Evolutionary conservation across 2,888 invertebrate species (phyloP).

Genomic region (Pyralis farinalis): DNA sequence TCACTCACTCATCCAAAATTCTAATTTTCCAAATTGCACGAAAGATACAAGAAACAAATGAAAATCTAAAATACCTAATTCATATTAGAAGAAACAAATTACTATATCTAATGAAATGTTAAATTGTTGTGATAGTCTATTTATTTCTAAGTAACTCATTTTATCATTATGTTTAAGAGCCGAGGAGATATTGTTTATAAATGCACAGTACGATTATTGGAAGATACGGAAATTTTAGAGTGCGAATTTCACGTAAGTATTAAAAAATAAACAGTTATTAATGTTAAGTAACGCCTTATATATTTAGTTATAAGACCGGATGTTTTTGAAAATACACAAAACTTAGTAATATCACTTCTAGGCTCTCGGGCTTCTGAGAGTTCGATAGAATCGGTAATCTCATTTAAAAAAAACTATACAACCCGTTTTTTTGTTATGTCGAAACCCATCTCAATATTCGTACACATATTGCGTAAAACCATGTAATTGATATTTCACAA

Average conservation of each 20-base stretch:
- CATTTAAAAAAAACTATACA: no score
- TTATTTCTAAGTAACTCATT: conserved; percentile 2
- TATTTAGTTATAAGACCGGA: no score
- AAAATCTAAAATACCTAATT: conserved; percentile 18
- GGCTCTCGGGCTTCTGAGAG: no score
- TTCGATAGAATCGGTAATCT: no score
- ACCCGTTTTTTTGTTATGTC: no score
- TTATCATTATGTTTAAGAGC: conserved; percentile 79
- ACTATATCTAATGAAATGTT: neutral
- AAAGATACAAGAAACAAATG: conserved; percentile 49
- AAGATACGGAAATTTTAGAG: conserved; percentile 95
- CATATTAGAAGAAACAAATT: neutral
- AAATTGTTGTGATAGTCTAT: neutral
- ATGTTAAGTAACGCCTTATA: no score
- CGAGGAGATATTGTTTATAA: conserved; percentile 91
- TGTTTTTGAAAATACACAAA: no score
- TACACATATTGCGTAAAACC: no score
- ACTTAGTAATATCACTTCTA: no score
- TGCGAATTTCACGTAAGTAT: conserved; percentile 90
- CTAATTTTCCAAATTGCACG: conserved; percentile 31
- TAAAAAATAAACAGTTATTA: no score
- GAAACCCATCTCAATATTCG: no score
- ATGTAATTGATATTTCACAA: no score
- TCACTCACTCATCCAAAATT: conserved; percentile 14
- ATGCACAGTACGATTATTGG: conserved; percentile 93